A percentile compares a stretch with the other conserved stretches of the same genome.
These are phyloP conservation scores for Tetraodon nigroviridis DNA, from an alignment of 2,113 vertebrate genomes.

Conservation along the genomic window DNA sequence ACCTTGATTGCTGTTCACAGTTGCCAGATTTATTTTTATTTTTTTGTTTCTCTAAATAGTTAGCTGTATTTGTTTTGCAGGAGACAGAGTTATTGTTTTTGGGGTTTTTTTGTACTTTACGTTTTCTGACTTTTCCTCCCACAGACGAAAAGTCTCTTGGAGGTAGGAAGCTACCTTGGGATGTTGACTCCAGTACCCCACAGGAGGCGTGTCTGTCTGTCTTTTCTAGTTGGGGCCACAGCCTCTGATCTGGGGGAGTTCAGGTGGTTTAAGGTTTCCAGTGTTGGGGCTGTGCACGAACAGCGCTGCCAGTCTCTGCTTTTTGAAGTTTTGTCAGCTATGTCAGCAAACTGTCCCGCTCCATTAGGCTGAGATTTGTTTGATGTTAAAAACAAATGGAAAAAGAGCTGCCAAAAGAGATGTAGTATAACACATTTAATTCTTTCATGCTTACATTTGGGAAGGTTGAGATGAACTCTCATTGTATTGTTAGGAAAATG, in stretches of 20 bases:
- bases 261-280: conserved; percentile 60
- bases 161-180: conserved; percentile 44
- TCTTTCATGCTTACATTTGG: conserved; percentile 37
- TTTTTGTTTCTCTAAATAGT: conserved; percentile 28
- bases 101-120: conserved; percentile 39
- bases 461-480: conserved; percentile 36
- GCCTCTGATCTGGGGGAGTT: conserved; percentile 62
- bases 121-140: conserved; percentile 30
- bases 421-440: conserved; percentile 40
- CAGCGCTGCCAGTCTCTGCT: conserved; percentile 57
- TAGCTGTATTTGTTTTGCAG: conserved; percentile 32
- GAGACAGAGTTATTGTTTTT: conserved; percentile 39
- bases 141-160: conserved; percentile 43
- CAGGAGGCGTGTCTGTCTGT: conserved; percentile 71
- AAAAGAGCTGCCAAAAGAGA: conserved; percentile 50
- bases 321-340: conserved; percentile 74
- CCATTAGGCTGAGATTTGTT: conserved; percentile 63
- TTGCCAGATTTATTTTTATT: conserved; percentile 5
- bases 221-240: conserved; percentile 55
- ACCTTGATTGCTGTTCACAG: conserved; percentile 6
- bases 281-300: conserved; percentile 45
- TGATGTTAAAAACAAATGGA: conserved; percentile 58
- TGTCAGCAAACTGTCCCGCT: conserved; percentile 69
- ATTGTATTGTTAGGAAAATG: conserved; percentile 31
- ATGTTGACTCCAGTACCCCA: conserved; percentile 25